Evolutionary conservation across 2,888 invertebrate genomes (phyloP), one percentile per base, ranked within the genome.

Genomic region (Phortica okadai): DNA sequence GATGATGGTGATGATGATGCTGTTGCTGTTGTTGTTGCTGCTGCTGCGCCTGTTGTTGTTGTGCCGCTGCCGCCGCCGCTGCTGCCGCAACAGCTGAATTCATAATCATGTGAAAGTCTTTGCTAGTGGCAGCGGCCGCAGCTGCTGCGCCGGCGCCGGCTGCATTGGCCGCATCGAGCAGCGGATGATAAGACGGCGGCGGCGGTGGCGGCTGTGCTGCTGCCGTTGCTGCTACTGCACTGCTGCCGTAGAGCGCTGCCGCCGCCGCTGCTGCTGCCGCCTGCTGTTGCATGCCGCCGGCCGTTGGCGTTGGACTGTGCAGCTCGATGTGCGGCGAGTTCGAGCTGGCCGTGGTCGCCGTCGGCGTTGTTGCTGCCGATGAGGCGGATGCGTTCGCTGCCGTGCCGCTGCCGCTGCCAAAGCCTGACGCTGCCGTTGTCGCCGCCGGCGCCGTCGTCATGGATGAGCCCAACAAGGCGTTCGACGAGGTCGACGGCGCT

Each of bases 51-150:
- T 81, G 83, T 59, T 75, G 82, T 21, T 79, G 85, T 16, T 66
- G 80, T 75, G 79, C 80, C n/a, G 76, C 81, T 1, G 88, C 89
- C 7, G 89, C 90, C 44, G 89, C 90, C 5, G 90, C 90, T 4
- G 90, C 90, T 0, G 89, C 90, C 2, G 89, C 90, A 44, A 90
- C 90, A 0, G 91, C 90, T 4, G 89, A 88, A 74, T 90, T 90
- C 90, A 90, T 90, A 6, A 90, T 89, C 83, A 90, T 75, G 54
- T 90, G 90, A 62, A 90, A 87, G 69, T 90, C 90, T 79, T 90
- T 90, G 80, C 85, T 90, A 25, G 86, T 84, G 45, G 89, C 86
- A 14, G 88, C 82, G 4, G 90, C 90, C 7, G 82, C 82, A 11
- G 74, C 75, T 44, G 73, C 79, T 2, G 82, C 80, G 67, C 90